Conservation (phyloP, 2,888 invertebrate species). For the Ochropleura leucogaster region DNA sequence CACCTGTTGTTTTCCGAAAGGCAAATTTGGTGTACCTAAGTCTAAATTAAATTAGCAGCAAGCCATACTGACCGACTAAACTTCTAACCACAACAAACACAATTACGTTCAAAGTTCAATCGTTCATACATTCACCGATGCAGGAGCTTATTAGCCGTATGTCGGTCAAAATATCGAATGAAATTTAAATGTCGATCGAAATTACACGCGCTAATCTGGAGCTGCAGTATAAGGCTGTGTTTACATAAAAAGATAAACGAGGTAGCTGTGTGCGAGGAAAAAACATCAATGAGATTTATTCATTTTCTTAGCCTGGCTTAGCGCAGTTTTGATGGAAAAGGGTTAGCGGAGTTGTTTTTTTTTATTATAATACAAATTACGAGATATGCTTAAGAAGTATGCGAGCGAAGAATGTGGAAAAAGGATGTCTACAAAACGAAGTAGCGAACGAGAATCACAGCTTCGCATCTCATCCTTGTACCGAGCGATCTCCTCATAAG, state of each 20-base stretch:
- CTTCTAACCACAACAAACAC: constrained; percentile 4
- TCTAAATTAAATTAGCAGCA: constrained; percentile 1
- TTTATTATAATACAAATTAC: neutral
- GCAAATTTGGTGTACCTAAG: neutral
- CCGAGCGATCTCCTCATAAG: neutral
- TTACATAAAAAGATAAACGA: neutral
- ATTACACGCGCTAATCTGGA: constrained; percentile 10
- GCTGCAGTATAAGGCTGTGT: neutral
- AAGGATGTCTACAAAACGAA: neutral
- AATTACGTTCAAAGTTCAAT: constrained; percentile 24
- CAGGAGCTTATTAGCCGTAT: constrained; percentile 13
- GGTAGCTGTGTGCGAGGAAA: neutral
- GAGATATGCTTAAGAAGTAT: neutral
- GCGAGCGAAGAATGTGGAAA: neutral
- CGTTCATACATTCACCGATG: neutral
- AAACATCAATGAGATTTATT: neutral
- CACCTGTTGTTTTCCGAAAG: neutral
- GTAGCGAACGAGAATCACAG: neutral
- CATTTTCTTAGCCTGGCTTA: neutral
- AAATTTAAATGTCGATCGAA: constrained; percentile 7
- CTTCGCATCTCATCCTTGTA: neutral
- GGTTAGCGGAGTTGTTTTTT: too few species aligned
- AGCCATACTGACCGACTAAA: neutral
- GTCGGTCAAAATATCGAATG: constrained; percentile 17
- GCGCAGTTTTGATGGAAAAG: neutral